Base-by-base conservation (phyloP, 1,140 invertebrate genomes). In the Bombus turneri region DNA sequence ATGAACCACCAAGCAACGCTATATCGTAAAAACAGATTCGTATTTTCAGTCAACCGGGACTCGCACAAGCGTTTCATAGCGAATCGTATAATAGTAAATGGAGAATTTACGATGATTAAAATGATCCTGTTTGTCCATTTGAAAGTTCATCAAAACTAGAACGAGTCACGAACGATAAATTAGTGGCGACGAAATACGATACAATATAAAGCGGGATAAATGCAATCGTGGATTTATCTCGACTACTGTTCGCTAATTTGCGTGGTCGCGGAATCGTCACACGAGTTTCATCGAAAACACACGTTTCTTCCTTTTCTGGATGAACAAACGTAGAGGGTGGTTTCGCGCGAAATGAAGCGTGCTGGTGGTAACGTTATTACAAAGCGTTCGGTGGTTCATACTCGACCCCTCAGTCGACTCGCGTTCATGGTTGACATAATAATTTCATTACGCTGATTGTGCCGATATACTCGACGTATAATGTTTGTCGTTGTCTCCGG, bases 361-460 rank as follows among this genome's bases (percentile, higher is more conserved):
- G 82, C 28, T 47, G 39, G 62, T 25, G 66, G 53, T 59, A 76
- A 78, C 37, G 64, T 84, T 59, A 72, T 84, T 84, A 71, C 82
- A 79, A 71, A 84, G 69, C 84, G 71, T 86, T 74, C 83, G 53
- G 41, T 34, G 77, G 69, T 31, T 66, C 64, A 34, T 62, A n/a
- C 9, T 53, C 53, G 57, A 31, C 22, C 31, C 69, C 37, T 28
- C 15, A 18, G 18, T 15, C 22, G 31, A 71, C 59, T 81, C 84
- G 74, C 31, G 73, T 83, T 85, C 68, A 64, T 47, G 83, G 68
- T 57, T 69, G 76, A 79, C 83, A 80, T 85, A 85, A 85, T 85
- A 80, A 85, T 85, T 85, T 85, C 83, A 85, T 85, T 85, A 80
- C 53, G 83, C 77, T 80, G 83, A 85, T 80, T 80, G 83, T 64